A percentile compares a stretch with the other conserved stretches of the same genome.
Conservation (phyloP, 2,797 vertebrate genomes). For the Sebastes itinus region DNA sequence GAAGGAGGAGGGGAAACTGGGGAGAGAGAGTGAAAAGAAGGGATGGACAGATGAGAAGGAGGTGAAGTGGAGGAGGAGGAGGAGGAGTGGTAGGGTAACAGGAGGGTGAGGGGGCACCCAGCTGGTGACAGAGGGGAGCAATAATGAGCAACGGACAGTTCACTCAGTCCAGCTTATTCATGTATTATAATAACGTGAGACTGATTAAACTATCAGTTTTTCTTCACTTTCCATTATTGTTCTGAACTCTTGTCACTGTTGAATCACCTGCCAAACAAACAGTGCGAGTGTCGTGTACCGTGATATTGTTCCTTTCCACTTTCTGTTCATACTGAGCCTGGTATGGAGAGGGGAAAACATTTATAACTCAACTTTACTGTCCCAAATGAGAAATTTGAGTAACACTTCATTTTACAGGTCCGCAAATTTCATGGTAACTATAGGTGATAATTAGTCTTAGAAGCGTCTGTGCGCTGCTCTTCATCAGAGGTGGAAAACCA, state of each 20-base stretch:
- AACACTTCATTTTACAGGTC: no score
- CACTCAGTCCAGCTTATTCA: constrained; percentile 23
- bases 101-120: constrained; percentile 21
- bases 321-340: not conserved
- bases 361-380: not conserved
- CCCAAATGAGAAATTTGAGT: no score
- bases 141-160: constrained; percentile 40
- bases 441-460: no score
- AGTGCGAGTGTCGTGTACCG: not conserved
- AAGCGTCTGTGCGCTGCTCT: no score
- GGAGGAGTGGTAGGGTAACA: not conserved
- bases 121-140: constrained; percentile 37
- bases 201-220: not conserved
- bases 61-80: constrained; percentile 54
- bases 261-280: not conserved
- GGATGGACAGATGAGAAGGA: constrained; percentile 58
- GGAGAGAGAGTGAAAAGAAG: constrained; percentile 27
- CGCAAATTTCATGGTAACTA: no score
- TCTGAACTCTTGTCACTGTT: not conserved
- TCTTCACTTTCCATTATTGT: not conserved
- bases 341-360: not conserved
- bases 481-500: no score
- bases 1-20: constrained; percentile 15
- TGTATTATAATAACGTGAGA: constrained; percentile 9
- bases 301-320: not conserved